These are phyloP conservation scores for Kryptopterus vitreolus DNA, from an alignment of 2,797 vertebrate genomes.

Conservation along the genomic window DNA sequence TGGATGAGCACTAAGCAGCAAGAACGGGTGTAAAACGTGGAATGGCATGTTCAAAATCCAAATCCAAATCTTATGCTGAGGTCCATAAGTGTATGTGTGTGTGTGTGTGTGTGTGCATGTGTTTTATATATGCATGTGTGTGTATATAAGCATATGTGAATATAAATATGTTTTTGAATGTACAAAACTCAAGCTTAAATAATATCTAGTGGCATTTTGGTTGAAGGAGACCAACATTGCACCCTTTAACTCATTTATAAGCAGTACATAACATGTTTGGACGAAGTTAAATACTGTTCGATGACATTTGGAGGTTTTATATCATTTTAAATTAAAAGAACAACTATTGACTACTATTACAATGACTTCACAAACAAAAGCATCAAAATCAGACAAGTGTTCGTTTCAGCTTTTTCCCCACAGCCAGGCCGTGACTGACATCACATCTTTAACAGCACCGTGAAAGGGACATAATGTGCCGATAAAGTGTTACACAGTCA, in stretches of 20 bases:
- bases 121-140: no score
- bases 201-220: background rate
- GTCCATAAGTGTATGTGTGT: no score
- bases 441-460: background rate
- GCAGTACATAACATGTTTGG: background rate
- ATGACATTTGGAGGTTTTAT: background rate
- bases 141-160: no score
- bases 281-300: background rate
- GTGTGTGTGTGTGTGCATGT: no score
- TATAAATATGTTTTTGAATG: background rate
- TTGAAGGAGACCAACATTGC: background rate
- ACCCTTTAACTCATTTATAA: slow-evolving; percentile 4
- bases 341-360: background rate
- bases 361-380: background rate
- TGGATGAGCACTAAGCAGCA: no score
- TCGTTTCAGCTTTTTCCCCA: background rate
- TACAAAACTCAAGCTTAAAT: background rate
- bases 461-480: background rate
- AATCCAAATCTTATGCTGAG: no score
- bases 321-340: background rate
- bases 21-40: no score
- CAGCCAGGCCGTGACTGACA: no score
- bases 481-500: background rate
- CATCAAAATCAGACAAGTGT: background rate
- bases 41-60: no score